phyloP scores from a whole-genome alignment of 1,140 invertebrate species.

The Macrotrachela quadricornifera region DNA sequence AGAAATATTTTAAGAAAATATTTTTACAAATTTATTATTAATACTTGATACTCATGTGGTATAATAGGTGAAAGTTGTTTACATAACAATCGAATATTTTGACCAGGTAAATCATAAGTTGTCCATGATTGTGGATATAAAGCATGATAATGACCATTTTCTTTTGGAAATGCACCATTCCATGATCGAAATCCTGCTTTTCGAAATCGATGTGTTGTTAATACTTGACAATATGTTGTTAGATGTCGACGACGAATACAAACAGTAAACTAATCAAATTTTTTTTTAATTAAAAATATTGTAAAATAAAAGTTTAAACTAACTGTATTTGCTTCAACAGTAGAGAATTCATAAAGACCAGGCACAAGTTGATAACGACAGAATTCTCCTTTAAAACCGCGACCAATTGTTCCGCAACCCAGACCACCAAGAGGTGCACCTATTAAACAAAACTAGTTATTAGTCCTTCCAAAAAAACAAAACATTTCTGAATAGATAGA shows the following conservation, averaged over 20 bases:
- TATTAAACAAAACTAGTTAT: no score
- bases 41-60: slow-evolving; percentile 35
- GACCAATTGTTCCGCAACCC: slow-evolving; percentile 63
- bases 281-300: no score
- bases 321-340: slow-evolving; percentile 8
- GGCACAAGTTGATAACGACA: slow-evolving; percentile 66
- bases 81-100: slow-evolving; percentile 51
- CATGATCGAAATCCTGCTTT: slow-evolving; percentile 40
- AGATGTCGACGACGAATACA: slow-evolving; percentile 32
- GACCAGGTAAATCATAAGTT: slow-evolving; percentile 56
- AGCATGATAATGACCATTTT: slow-evolving; percentile 54
- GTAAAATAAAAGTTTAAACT: no score
- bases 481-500: no score
- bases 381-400: slow-evolving; percentile 75
- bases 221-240: slow-evolving; percentile 62
- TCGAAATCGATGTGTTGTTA: slow-evolving; percentile 41
- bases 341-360: slow-evolving; percentile 28
- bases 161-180: slow-evolving; percentile 42
- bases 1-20: no score
- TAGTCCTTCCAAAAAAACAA: no score
- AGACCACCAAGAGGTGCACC: slow-evolving; percentile 45
- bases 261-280: slow-evolving; percentile 25
- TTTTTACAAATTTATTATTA: no score
- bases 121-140: slow-evolving; percentile 76
- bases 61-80: slow-evolving; percentile 70